phyloP scores from a whole-genome alignment of 2,797 vertebrate species.

The Scomberomorus guttatus region DNA sequence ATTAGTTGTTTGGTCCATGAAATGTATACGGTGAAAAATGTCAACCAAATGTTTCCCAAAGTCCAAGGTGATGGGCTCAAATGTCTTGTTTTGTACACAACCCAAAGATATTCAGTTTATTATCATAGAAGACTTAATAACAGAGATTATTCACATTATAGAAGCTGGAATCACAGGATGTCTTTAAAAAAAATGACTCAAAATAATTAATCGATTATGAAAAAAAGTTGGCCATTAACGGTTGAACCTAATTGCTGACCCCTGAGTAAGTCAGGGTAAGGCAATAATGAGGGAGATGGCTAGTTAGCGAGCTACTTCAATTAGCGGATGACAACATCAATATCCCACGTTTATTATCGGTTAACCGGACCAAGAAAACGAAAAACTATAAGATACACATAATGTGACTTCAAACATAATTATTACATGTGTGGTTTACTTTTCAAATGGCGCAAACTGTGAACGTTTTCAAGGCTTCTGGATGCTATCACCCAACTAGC shows the following conservation, averaged over 20 bases:
- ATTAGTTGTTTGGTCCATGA: neutral
- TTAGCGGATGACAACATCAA: conserved; percentile 37
- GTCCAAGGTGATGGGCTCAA: too few species aligned
- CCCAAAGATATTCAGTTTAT: neutral
- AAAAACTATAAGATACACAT: neutral
- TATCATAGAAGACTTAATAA: neutral
- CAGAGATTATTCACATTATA: neutral
- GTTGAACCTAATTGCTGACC: neutral
- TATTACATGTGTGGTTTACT: neutral
- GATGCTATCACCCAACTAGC: neutral
- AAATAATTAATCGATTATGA: too few species aligned
- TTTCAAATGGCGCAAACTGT: neutral
- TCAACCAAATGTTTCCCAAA: too few species aligned
- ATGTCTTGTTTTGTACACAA: too few species aligned
- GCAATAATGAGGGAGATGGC: conserved; percentile 29
- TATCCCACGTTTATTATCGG: neutral
- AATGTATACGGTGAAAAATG: too few species aligned
- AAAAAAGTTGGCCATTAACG: too few species aligned
- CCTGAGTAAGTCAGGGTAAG: neutral
- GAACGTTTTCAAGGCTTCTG: neutral
- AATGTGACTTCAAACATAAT: neutral
- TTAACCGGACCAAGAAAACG: neutral
- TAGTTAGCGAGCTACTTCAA: conserved; percentile 29
- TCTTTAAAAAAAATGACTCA: too few species aligned
- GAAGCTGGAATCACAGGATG: neutral